Evolutionary conservation across 2,797 vertebrate genomes (phyloP).

Genomic region (Simalia tracyae): DNA sequence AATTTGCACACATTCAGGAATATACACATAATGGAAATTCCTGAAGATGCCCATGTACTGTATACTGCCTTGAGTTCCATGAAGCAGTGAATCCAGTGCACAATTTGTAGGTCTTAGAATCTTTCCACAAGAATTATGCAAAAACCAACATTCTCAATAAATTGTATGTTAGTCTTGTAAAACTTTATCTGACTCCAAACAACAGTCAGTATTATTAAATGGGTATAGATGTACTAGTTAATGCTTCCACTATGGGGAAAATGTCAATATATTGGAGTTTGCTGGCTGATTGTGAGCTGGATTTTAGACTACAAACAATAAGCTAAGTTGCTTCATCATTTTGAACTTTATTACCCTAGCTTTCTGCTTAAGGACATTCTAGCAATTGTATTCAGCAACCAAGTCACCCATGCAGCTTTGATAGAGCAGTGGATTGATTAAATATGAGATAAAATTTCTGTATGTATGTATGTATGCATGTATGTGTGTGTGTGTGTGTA

Average conservation of each 20-base stretch:
- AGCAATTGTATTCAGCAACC: background rate
- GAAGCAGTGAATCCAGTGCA: background rate
- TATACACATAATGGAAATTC: background rate
- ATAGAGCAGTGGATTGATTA: background rate
- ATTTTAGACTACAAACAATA: background rate
- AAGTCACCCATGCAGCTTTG: background rate
- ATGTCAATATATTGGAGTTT: background rate
- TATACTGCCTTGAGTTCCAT: background rate
- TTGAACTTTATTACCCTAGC: background rate
- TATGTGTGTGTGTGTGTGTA: too few species aligned
- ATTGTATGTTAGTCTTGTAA: background rate
- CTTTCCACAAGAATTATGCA: background rate
- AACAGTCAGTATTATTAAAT: background rate
- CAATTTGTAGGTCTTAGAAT: background rate
- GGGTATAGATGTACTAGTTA: background rate
- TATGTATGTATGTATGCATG: too few species aligned
- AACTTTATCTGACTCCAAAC: background rate
- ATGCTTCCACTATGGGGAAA: background rate
- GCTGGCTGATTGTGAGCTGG: background rate
- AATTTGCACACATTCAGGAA: background rate
- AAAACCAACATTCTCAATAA: background rate
- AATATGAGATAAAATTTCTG: background rate
- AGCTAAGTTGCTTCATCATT: background rate
- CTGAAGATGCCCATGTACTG: background rate
- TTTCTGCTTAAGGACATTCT: background rate